phyloP scores from a whole-genome alignment of 2,888 invertebrate genomes.

The Erebia aethiops region DNA sequence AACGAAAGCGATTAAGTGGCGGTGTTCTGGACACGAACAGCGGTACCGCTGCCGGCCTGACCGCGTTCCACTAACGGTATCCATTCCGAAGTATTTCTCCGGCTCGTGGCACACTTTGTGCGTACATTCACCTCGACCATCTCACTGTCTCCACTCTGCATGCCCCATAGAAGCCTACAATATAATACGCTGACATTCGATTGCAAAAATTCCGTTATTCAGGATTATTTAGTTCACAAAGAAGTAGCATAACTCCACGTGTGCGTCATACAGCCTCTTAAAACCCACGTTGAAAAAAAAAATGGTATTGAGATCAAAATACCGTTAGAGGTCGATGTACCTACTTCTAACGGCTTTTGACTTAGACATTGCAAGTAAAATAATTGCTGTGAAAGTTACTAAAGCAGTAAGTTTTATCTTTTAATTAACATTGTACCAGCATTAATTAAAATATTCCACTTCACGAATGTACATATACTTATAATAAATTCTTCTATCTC shows the following conservation, averaged over 20 bases:
- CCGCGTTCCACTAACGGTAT: conserved; percentile 82
- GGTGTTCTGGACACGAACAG: conserved; percentile 57
- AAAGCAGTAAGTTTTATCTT: background rate
- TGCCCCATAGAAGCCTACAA: conserved; percentile 25
- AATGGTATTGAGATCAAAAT: conserved; percentile 60
- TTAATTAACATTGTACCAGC: background rate
- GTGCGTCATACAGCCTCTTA: conserved; percentile 4
- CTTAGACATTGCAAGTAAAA: conserved; percentile 29
- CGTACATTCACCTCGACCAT: conserved; percentile 80
- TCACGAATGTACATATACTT: background rate
- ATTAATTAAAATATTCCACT: background rate
- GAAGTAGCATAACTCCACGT: background rate
- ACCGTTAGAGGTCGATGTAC: conserved; percentile 60
- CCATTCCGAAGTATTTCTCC: conserved; percentile 79
- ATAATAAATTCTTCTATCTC: background rate
- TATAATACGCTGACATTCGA: conserved; percentile 4
- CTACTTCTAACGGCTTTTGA: conserved; percentile 48
- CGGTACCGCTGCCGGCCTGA: conserved; percentile 74
- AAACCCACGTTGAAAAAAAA: conserved; percentile 12
- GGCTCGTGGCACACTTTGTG: conserved; percentile 80
- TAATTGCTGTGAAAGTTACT: conserved; percentile 4
- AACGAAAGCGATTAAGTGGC: conserved; percentile 43
- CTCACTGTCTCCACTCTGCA: conserved; percentile 60
- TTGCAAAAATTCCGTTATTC: conserved; percentile 5
- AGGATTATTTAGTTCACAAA: background rate